Conservation (phyloP, 2,797 vertebrate genomes). For the Geotrypetes seraphini region DNA sequence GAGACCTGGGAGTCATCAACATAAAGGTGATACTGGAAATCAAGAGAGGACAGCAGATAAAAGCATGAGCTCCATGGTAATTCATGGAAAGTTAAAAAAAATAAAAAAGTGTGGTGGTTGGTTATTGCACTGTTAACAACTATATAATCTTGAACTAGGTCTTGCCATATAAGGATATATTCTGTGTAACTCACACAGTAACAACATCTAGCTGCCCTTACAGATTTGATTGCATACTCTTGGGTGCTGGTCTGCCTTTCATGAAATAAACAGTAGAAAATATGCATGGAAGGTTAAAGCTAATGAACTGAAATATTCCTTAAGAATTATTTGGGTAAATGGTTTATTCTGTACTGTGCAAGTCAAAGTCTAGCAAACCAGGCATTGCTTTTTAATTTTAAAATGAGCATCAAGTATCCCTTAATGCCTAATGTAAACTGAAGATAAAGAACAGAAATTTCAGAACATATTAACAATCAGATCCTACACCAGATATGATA, state of each 20-base stretch:
- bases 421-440: slow-evolving; percentile 45
- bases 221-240: neutral
- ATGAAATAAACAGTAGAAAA: slow-evolving; percentile 5
- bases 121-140: neutral
- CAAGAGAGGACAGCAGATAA: too few species aligned
- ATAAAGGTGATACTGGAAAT: too few species aligned
- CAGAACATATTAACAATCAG: slow-evolving; percentile 43
- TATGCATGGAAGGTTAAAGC: neutral
- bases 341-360: neutral
- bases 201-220: neutral
- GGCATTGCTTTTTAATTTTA: too few species aligned
- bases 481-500: slow-evolving; percentile 54
- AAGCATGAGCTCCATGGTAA: too few species aligned
- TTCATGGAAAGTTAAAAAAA: too few species aligned
- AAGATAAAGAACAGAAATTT: slow-evolving; percentile 43
- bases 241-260: neutral
- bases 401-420: slow-evolving; percentile 25
- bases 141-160: neutral
- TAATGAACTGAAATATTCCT: too few species aligned
- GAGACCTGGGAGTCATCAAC: too few species aligned
- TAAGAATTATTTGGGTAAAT: slow-evolving; percentile 5
- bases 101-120: slow-evolving; percentile 5
- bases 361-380: too few species aligned
- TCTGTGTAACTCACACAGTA: neutral
- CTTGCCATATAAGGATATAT: neutral